Percentiles rank a stretch among this genome's conserved stretches.
These are phyloP conservation scores for Muntiacus reevesi DNA, from an alignment of 2,113 vertebrate species.

Conservation along the genomic window DNA sequence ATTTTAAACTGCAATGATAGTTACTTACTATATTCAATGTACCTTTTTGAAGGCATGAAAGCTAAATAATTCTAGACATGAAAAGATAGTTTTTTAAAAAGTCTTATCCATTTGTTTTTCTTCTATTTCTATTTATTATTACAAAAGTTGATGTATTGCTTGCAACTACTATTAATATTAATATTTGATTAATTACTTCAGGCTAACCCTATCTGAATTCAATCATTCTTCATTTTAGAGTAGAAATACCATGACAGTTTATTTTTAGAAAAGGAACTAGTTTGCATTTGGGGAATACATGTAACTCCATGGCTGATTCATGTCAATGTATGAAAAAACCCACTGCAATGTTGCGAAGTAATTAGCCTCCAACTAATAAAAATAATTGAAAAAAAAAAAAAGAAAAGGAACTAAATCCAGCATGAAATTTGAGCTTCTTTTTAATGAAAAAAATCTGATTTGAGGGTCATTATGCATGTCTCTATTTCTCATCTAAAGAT, in stretches of 20 bases:
- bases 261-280: background rate
- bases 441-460: background rate
- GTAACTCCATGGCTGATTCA: no score
- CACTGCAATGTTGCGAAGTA: no score
- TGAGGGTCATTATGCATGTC: background rate
- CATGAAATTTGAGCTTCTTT: background rate
- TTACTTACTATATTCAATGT: background rate
- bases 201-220: background rate
- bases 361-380: no score
- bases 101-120: background rate
- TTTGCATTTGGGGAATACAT: no score
- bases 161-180: background rate
- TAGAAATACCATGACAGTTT: background rate
- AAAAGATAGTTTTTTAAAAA: background rate
- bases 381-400: no score
- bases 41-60: background rate
- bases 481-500: background rate
- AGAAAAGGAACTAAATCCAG: background rate
- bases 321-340: no score
- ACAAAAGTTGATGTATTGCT: background rate
- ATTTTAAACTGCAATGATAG: background rate
- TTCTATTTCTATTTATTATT: background rate
- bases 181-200: background rate
- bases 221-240: background rate
- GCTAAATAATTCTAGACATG: background rate